Evolutionary conservation across 2,113 vertebrate species (phyloP).

Genomic region (Heteronetta atricapilla): DNA sequence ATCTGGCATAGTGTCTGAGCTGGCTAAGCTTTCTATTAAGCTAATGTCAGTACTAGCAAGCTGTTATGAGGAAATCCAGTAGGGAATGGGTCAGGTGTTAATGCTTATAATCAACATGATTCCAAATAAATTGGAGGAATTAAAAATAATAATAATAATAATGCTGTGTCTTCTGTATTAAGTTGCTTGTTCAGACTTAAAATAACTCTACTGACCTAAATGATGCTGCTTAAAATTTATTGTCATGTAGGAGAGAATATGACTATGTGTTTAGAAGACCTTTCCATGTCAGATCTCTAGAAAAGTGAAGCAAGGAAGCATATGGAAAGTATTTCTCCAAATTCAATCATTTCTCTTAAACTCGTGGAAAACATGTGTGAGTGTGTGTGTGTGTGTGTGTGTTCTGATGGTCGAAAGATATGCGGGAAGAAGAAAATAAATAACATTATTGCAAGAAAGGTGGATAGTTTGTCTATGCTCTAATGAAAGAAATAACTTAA

Average conservation of each 20-base stretch:
- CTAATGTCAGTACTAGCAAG: slow-evolving; percentile 22
- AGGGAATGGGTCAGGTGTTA: slow-evolving; percentile 36
- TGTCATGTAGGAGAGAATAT: neutral
- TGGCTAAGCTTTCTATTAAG: slow-evolving; percentile 1
- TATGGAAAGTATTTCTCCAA: neutral
- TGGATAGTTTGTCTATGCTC: neutral
- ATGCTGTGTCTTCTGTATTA: neutral
- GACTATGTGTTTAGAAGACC: neutral
- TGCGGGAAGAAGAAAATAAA: neutral
- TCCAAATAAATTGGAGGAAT: neutral
- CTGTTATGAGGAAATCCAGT: neutral
- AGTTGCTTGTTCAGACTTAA: neutral
- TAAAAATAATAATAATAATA: neutral
- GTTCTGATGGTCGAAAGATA: neutral
- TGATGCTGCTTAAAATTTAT: neutral
- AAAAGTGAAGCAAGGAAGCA: neutral
- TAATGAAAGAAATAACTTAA: neutral
- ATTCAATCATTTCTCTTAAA: neutral
- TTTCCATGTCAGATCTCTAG: neutral
- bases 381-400: neutral
- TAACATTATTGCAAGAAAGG: neutral
- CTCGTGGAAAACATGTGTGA: neutral
- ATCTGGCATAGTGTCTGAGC: slow-evolving; percentile 39
- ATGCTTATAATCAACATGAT: neutral
- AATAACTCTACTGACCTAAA: neutral